A percentile compares a stretch with the other conserved stretches of the same genome.
Evolutionary conservation across 2,888 invertebrate species (phyloP).

Genomic region (Clunio marinus): DNA sequence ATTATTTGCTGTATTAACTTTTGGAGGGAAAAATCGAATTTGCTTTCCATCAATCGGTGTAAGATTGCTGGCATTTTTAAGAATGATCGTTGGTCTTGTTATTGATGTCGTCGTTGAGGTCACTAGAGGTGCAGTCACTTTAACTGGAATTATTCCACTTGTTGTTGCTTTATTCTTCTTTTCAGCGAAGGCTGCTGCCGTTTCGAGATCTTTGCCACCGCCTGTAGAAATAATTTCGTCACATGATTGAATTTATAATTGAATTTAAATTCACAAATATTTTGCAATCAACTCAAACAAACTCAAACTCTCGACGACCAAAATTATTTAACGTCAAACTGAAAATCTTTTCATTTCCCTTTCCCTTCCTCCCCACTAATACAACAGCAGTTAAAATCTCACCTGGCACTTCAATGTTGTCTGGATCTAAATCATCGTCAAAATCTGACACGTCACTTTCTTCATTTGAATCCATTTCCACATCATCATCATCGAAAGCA

Average conservation of each 20-base stretch:
- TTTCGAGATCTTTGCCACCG: constrained; percentile 79
- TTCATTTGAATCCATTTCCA: constrained; percentile 49
- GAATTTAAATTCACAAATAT: constrained; percentile 14
- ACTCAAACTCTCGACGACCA: too few species aligned
- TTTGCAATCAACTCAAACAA: neutral
- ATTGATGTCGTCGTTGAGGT: neutral
- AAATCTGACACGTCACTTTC: constrained; percentile 63
- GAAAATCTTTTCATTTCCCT: neutral
- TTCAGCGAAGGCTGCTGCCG: constrained; percentile 65
- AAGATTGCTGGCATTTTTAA: neutral
- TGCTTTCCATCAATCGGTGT: neutral
- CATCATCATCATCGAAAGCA: constrained; percentile 29
- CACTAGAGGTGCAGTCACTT: constrained; percentile 2
- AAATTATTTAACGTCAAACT: too few species aligned
- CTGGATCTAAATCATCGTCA: constrained; percentile 85
- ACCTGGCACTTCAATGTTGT: constrained; percentile 88
- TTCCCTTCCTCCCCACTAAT: neutral
- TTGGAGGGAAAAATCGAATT: constrained; percentile 29
- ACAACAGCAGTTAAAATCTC: constrained; percentile 43
- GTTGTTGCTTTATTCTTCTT: constrained; percentile 45
- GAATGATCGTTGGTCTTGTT: neutral
- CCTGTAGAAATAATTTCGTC: constrained; percentile 53
- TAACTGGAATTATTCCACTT: neutral
- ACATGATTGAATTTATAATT: constrained; percentile 17
- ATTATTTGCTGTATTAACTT: constrained; percentile 38